Evolutionary conservation across 2,888 invertebrate species (phyloP).

Genomic region (Amphipyra berbera): DNA sequence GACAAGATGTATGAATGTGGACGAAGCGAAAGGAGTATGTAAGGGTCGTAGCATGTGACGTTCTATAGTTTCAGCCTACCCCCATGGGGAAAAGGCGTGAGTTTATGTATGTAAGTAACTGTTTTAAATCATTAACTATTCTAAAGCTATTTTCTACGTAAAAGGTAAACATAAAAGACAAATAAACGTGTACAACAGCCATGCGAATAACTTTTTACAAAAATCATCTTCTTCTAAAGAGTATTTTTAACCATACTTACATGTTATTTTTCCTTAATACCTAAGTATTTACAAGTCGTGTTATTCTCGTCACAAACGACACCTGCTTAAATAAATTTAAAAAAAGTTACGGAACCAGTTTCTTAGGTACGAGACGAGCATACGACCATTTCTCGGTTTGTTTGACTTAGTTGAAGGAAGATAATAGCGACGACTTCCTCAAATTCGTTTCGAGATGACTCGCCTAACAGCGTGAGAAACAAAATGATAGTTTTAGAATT

Average conservation of each 20-base stretch:
- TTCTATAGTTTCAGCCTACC: no score
- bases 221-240: conserved; percentile 10
- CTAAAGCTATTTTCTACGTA: no score
- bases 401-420: conserved; percentile 82
- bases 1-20: no score
- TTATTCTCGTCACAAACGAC: conserved; percentile 44
- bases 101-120: no score
- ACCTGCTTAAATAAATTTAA: conserved; percentile 54
- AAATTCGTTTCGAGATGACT: conserved; percentile 84
- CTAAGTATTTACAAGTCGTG: conserved; percentile 41
- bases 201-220: neutral
- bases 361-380: conserved; percentile 26
- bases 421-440: conserved; percentile 85
- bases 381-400: conserved; percentile 68
- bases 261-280: conserved; percentile 34
- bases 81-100: no score
- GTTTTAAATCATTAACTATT: no score
- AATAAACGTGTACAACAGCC: neutral
- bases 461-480: conserved; percentile 82
- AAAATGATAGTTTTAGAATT: conserved; percentile 72
- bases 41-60: no score
- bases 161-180: no score
- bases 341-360: conserved; percentile 61
- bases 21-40: no score
- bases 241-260: conserved; percentile 29